phyloP scores from a whole-genome alignment of 2,797 vertebrate genomes.

The Paratrypauchen microcephalus region DNA sequence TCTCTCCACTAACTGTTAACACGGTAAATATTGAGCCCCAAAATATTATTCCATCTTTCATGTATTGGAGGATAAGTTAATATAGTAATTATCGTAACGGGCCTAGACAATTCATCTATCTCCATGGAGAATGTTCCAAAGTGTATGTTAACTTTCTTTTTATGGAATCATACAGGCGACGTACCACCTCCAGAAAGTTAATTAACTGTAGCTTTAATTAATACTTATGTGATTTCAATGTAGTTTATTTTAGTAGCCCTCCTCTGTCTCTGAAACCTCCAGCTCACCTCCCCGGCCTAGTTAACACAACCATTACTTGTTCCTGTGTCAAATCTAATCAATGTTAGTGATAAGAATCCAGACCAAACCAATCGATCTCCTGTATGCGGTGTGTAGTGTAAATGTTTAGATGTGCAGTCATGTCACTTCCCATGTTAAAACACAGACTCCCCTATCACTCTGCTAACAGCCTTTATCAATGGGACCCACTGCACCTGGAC shows the following conservation, averaged over 20 bases:
- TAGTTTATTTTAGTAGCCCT: background rate
- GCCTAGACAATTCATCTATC: too few relatives aligned
- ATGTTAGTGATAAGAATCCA: conserved; percentile 42
- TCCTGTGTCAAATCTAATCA: conserved; percentile 30
- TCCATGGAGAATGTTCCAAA: too few relatives aligned
- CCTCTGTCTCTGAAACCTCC: background rate
- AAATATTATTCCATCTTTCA: too few relatives aligned
- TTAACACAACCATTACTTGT: background rate
- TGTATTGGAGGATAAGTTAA: too few relatives aligned
- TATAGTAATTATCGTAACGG: too few relatives aligned
- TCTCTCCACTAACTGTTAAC: too few relatives aligned
- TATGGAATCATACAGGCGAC: too few relatives aligned
- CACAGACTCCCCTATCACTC: conserved; percentile 44
- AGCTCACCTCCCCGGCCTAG: background rate
- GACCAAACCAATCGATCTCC: conserved; percentile 51
- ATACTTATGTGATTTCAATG: too few relatives aligned
- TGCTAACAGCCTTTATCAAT: conserved; percentile 59
- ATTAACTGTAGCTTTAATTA: too few relatives aligned
- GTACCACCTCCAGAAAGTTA: too few relatives aligned
- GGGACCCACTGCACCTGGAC: conserved; percentile 66
- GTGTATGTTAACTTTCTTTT: too few relatives aligned
- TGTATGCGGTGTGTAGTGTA: conserved; percentile 40
- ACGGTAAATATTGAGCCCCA: too few relatives aligned
- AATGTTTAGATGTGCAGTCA: conserved; percentile 69
- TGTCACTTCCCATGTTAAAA: conserved; percentile 66